Percentiles rank a stretch among this genome's conserved stretches.
Conservation (phyloP, 2,888 invertebrate genomes). For the Erebia ligea region DNA sequence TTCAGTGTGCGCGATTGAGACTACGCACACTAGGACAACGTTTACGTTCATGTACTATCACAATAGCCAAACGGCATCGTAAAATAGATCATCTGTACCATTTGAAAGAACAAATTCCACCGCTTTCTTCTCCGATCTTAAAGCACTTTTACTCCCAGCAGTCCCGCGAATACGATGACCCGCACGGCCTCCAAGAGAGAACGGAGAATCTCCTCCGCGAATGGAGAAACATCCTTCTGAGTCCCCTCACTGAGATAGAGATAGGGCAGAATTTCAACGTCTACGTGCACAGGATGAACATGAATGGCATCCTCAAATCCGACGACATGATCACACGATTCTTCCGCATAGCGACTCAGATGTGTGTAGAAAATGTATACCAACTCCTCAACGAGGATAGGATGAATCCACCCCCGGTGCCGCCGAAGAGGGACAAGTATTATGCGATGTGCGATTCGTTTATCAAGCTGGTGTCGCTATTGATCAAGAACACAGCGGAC, state of each 20-base stretch:
- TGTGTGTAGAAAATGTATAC: conserved; percentile 97
- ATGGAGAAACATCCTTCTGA: conserved; percentile 96
- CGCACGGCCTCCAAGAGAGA: conserved; percentile 96
- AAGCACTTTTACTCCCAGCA: conserved; percentile 9
- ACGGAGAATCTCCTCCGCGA: conserved; percentile 97
- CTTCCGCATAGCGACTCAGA: conserved; percentile 97
- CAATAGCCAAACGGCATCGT: too few relatives aligned
- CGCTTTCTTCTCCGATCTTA: too few relatives aligned
- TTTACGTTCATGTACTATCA: too few relatives aligned
- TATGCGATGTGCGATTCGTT: conserved; percentile 98
- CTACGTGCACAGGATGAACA: conserved; percentile 98
- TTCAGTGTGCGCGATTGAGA: too few relatives aligned
- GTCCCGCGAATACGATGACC: conserved; percentile 93
- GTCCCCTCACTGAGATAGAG: conserved; percentile 90
- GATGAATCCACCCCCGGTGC: conserved; percentile 84
- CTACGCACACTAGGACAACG: too few relatives aligned
- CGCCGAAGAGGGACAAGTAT: conserved; percentile 91
- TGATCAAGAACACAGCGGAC: conserved; percentile 97
- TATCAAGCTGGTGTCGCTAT: conserved; percentile 94
- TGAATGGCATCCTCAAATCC: conserved; percentile 94
- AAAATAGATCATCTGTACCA: too few relatives aligned
- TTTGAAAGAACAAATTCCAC: too few relatives aligned
- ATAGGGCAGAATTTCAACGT: conserved; percentile 95
- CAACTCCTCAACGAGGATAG: conserved; percentile 90
- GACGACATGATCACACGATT: conserved; percentile 98